A percentile compares a stretch with the other conserved stretches of the same genome.
phyloP scores from a whole-genome alignment of 1,140 invertebrate genomes.

The Arctopsyche grandis region DNA sequence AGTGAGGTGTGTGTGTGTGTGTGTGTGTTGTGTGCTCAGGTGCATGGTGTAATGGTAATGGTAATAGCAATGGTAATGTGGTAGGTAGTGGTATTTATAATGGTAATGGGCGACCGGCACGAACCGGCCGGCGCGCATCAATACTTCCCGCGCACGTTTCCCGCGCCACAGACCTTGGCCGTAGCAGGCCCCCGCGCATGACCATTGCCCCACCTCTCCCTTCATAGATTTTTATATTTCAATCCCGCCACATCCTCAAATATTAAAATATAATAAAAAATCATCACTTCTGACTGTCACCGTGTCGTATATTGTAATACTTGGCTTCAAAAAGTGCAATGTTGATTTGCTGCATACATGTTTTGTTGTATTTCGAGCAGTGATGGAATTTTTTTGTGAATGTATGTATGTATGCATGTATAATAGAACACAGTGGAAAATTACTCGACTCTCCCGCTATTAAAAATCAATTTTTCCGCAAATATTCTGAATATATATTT shows the following conservation, averaged over 20 bases:
- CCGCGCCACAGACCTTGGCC: conserved; percentile 41
- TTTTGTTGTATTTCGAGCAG: too few relatives aligned
- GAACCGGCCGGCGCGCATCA: conserved; percentile 27
- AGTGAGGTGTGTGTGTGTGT: neutral
- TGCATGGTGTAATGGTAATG: neutral
- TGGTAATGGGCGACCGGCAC: conserved; percentile 32
- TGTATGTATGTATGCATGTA: too few relatives aligned
- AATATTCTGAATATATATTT: too few relatives aligned
- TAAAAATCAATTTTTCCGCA: too few relatives aligned
- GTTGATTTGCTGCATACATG: too few relatives aligned
- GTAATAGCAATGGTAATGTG: too few relatives aligned
- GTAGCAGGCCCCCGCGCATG: conserved; percentile 39
- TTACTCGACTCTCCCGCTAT: too few relatives aligned
- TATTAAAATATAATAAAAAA: conserved; percentile 22
- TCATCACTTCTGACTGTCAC: too few relatives aligned
- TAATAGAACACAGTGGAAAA: too few relatives aligned
- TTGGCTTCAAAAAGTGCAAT: too few relatives aligned
- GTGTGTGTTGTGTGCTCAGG: neutral
- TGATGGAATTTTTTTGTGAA: too few relatives aligned
- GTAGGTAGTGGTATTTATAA: conserved; percentile 5
- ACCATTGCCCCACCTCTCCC: neutral
- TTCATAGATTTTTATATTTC: conserved; percentile 30
- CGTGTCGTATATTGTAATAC: too few relatives aligned
- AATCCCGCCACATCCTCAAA: conserved; percentile 17
- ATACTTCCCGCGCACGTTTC: conserved; percentile 38